These are phyloP conservation scores for Tarsius wallacei DNA, from an alignment of 2,797 vertebrate species.

Conservation along the genomic window DNA sequence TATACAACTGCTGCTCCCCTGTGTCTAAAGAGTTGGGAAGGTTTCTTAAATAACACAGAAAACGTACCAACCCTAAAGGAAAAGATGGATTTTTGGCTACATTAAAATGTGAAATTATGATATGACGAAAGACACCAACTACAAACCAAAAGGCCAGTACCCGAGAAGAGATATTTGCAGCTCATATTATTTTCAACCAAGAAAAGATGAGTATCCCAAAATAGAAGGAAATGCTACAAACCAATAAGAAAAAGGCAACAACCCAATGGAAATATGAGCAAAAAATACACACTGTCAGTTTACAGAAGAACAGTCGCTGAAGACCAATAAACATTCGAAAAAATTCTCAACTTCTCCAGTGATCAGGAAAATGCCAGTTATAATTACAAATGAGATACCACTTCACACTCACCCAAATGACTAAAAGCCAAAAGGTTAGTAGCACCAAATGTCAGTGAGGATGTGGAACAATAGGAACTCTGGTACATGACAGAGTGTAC, in stretches of 20 bases:
- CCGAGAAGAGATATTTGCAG: neutral
- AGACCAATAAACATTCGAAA: neutral
- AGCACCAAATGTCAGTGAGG: neutral
- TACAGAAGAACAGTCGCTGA: neutral
- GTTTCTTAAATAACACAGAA: neutral
- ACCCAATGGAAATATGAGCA: neutral
- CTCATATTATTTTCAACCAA: conserved; percentile 49
- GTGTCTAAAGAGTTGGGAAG: neutral
- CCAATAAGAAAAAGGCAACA: neutral
- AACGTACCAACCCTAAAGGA: neutral
- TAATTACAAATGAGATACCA: neutral
- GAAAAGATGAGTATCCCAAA: conserved; percentile 9
- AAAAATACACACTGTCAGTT: neutral
- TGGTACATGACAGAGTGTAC: neutral
- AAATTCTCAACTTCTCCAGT: neutral
- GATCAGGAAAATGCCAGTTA: neutral
- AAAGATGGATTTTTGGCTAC: neutral
- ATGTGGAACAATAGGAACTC: neutral
- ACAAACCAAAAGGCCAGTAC: neutral
- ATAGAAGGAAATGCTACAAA: conserved; percentile 27
- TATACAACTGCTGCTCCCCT: neutral
- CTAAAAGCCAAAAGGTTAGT: neutral
- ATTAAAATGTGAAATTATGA: neutral
- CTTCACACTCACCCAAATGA: conserved; percentile 9
- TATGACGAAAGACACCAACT: neutral